A percentile compares a stretch with the other conserved stretches of the same genome.
Conservation (phyloP, 2,797 vertebrate genomes). For the Peromyscus nudipes region DNA sequence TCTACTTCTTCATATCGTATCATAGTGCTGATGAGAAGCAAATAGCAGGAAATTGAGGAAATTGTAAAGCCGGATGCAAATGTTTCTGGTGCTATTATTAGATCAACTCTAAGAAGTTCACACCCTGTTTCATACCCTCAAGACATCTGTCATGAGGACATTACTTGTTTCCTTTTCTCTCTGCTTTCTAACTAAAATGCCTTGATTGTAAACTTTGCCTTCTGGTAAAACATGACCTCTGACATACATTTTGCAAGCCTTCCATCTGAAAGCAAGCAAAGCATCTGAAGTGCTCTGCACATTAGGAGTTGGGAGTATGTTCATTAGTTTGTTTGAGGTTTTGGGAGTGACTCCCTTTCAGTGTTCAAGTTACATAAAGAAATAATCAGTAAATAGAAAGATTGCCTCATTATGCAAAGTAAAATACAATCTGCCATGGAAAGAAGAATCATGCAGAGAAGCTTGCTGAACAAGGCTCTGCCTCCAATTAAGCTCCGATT, state of each 20-base stretch:
- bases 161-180: background rate
- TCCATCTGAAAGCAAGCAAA: background rate
- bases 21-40: background rate
- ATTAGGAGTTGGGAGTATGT: constrained; percentile 18
- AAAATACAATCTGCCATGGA: constrained; percentile 81
- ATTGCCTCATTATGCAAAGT: constrained; percentile 84
- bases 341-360: constrained; percentile 69
- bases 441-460: constrained; percentile 69
- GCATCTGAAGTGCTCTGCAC: background rate
- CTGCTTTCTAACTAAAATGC: constrained; percentile 57
- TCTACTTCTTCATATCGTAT: constrained; percentile 9
- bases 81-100: constrained; percentile 18
- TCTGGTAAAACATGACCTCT: constrained; percentile 8
- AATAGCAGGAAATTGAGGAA: constrained; percentile 39
- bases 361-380: constrained; percentile 75
- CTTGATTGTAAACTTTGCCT: constrained; percentile 45
- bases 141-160: constrained; percentile 16
- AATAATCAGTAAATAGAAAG: constrained; percentile 83
- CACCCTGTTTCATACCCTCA: background rate
- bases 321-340: constrained; percentile 62
- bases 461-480: constrained; percentile 76
- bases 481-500: constrained; percentile 81
- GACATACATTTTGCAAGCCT: background rate
- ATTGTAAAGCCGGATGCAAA: constrained; percentile 2
- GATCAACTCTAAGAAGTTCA: background rate